Conservation (phyloP, 1,140 invertebrate genomes). For the Sinonovacula constricta region DNA sequence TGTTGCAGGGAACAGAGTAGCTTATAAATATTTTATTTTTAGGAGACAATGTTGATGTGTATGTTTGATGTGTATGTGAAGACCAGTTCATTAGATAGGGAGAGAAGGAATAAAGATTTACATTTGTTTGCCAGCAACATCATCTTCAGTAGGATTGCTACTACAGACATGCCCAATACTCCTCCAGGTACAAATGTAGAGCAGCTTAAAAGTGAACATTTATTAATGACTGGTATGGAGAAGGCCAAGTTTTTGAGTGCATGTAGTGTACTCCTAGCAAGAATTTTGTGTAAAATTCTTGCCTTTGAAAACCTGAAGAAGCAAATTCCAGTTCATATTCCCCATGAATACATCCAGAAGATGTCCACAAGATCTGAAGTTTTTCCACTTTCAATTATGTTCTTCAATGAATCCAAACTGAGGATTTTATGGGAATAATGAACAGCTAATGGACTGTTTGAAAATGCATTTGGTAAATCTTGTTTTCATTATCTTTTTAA, state of each 20-base stretch:
- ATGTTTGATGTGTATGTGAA: constrained; percentile 41
- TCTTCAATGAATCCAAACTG: constrained; percentile 32
- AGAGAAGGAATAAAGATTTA: constrained; percentile 24
- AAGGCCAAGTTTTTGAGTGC: neutral
- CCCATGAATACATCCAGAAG: constrained; percentile 28
- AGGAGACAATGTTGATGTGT: constrained; percentile 35
- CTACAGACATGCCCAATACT: constrained; percentile 22
- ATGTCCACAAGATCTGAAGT: constrained; percentile 12
- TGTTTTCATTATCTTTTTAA: neutral
- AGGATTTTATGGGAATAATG: constrained; percentile 25
- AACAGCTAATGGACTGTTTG: neutral
- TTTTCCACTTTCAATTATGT: constrained; percentile 13
- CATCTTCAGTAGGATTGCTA: constrained; percentile 22
- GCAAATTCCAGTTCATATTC: neutral
- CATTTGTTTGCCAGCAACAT: constrained; percentile 20
- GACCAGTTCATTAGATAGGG: neutral
- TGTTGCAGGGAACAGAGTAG: neutral
- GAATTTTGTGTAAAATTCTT: constrained; percentile 12
- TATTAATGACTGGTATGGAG: neutral
- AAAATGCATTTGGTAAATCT: constrained; percentile 15
- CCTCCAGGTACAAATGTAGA: neutral
- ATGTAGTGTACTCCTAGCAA: neutral
- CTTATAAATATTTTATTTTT: neutral
- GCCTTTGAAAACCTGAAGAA: constrained; percentile 10
- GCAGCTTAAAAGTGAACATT: constrained; percentile 1